Evolutionary conservation across 30 jellyfish, hydroid and myxozoan genomes (phyloP).

Genomic region (Calvadosia cruxmelitensis): DNA sequence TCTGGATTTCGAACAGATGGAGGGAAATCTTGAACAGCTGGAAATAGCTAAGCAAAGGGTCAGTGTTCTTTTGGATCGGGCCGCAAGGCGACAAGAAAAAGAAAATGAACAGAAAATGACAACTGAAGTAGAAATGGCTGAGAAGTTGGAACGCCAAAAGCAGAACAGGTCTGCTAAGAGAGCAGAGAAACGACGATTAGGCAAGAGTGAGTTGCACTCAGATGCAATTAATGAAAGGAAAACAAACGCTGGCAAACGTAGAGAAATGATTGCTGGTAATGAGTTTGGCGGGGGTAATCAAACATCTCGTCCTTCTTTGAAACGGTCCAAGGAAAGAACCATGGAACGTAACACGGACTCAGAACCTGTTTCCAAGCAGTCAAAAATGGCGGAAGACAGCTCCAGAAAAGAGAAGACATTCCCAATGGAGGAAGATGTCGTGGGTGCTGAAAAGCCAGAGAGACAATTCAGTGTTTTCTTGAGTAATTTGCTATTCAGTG

Average conservation of each 20-base stretch:
- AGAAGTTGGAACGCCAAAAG: slow-evolving; percentile 16
- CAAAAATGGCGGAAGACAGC: neutral
- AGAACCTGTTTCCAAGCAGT: neutral
- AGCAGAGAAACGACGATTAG: neutral
- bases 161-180: slow-evolving; percentile 26
- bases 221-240: neutral
- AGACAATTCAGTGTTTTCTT: slow-evolving; percentile 38
- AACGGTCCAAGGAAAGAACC: neutral
- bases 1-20: slow-evolving; percentile 49
- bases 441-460: no score
- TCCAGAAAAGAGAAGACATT: neutral
- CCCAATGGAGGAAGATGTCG: neutral
- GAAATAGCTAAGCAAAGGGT: slow-evolving; percentile 23
- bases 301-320: neutral
- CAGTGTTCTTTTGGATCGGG: slow-evolving; percentile 12
- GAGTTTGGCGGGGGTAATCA: no score
- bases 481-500: slow-evolving; percentile 64
- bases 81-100: slow-evolving; percentile 12
- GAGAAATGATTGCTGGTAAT: neutral
- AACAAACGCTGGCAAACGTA: neutral
- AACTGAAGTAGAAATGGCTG: slow-evolving; percentile 21
- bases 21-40: slow-evolving; percentile 35
- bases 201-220: neutral
- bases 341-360: no score
- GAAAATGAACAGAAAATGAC: slow-evolving; percentile 13